These are phyloP conservation scores for Orgyia antiqua DNA, from an alignment of 2,888 invertebrate genomes.

Conservation along the genomic window DNA sequence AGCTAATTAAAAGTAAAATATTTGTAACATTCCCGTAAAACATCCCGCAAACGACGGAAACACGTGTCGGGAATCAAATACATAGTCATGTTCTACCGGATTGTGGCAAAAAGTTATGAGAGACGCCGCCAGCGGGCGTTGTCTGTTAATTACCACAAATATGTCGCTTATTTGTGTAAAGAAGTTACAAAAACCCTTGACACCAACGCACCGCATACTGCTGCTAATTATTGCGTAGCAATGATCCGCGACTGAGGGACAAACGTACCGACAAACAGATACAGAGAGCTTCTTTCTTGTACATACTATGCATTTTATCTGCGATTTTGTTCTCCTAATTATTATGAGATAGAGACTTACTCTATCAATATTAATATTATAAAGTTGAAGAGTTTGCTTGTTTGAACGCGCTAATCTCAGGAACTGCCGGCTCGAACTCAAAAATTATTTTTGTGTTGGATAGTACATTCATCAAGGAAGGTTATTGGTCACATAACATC, in stretches of 20 bases:
- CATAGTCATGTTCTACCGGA: constrained; percentile 9
- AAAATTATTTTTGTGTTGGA: too few species aligned
- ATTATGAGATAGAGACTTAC: too few species aligned
- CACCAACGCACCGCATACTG: constrained; percentile 1
- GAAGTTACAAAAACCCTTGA: constrained; percentile 19
- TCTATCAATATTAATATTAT: too few species aligned
- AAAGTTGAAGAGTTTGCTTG: too few species aligned
- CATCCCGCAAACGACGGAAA: constrained; percentile 23
- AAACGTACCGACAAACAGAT: constrained; percentile 33
- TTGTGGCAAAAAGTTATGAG: constrained; percentile 33
- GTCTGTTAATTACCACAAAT: constrained; percentile 72
- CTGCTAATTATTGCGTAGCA: constrained; percentile 49
- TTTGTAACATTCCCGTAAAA: constrained; percentile 28
- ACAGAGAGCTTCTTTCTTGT: constrained; percentile 11
- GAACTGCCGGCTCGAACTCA: too few species aligned
- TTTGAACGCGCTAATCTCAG: too few species aligned
- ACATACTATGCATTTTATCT: too few species aligned
- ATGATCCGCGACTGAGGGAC: constrained; percentile 39
- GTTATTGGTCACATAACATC: too few species aligned
- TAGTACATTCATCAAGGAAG: too few species aligned
- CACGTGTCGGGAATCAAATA: constrained; percentile 32
- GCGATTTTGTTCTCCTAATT: too few species aligned
- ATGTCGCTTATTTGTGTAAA: constrained; percentile 42
- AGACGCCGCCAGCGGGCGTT: constrained; percentile 40
- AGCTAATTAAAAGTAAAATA: constrained; percentile 24